Conservation (phyloP, 2,888 invertebrate genomes). For the Sepiola atlantica region DNA sequence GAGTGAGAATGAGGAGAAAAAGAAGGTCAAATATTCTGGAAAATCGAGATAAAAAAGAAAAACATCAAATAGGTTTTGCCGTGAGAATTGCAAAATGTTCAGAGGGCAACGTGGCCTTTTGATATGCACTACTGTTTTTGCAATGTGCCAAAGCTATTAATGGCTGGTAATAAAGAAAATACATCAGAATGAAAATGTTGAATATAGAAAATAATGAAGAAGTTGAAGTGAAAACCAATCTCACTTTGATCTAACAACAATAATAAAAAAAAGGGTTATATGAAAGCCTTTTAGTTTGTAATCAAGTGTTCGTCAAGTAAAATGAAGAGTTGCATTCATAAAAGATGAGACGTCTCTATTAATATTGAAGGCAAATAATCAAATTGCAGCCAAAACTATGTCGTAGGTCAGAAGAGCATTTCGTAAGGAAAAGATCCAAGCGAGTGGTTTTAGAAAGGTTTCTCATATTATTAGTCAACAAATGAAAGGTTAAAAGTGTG, state of each 20-base stretch:
- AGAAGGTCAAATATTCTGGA: background rate
- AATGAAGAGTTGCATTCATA: background rate
- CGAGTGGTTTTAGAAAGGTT: background rate
- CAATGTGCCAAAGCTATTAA: constrained; percentile 43
- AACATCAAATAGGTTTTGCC: background rate
- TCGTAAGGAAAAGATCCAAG: no score
- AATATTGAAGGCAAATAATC: constrained; percentile 2
- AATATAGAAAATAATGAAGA: background rate
- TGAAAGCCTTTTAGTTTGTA: no score
- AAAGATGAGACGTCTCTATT: background rate
- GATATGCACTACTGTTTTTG: constrained; percentile 34
- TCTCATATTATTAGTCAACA: background rate
- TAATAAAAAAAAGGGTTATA: no score
- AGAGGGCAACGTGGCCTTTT: constrained; percentile 35
- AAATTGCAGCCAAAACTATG: background rate
- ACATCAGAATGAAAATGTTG: constrained; percentile 11
- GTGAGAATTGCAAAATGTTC: background rate
- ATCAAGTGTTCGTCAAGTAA: background rate
- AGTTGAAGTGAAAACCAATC: background rate
- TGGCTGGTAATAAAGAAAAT: background rate
- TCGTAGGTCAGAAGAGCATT: background rate
- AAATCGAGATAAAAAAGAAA: background rate
- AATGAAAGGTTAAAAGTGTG: background rate
- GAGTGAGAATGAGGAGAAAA: background rate
- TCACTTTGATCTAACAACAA: background rate